Conservation (phyloP, 2,888 invertebrate genomes). For the Eledone cirrhosa region DNA sequence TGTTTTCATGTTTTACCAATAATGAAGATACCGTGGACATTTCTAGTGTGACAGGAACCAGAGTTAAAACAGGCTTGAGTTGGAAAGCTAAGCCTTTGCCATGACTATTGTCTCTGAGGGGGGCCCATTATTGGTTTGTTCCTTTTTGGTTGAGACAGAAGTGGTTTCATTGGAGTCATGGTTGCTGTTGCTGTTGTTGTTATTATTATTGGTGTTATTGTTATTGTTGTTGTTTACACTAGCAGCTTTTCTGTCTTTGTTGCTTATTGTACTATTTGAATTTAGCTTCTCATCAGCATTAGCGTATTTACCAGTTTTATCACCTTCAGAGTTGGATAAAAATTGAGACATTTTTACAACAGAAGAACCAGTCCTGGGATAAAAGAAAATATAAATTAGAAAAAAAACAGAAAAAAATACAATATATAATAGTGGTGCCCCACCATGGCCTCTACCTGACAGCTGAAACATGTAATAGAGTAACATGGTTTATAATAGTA, state of each 20-base stretch:
- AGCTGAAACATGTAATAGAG: no score
- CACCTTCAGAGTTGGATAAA: conserved; percentile 21
- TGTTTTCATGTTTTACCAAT: no score
- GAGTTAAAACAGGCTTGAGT: neutral
- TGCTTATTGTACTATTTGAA: conserved; percentile 24
- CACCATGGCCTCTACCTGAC: no score
- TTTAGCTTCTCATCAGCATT: conserved; percentile 26
- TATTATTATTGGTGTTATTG: neutral
- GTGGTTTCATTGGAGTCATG: conserved; percentile 4
- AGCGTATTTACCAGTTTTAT: conserved; percentile 3
- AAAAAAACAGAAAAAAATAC: no score
- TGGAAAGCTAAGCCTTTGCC: conserved; percentile 17
- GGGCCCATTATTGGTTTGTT: conserved; percentile 7
- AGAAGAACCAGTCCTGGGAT: conserved; percentile 26
- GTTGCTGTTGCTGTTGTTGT: conserved; percentile 1
- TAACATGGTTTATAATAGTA: no score
- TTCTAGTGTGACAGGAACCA: conserved; percentile 1
- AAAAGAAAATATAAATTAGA: neutral
- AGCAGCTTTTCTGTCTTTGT: conserved; percentile 1
- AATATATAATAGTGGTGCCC: no score
- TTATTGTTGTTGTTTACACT: neutral
- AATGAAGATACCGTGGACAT: neutral
- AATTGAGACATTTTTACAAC: conserved; percentile 33
- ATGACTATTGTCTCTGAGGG: conserved; percentile 12
- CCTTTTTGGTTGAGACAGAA: neutral